phyloP scores from a whole-genome alignment of 2,113 vertebrate genomes.

The Heloderma charlesbogerti region DNA sequence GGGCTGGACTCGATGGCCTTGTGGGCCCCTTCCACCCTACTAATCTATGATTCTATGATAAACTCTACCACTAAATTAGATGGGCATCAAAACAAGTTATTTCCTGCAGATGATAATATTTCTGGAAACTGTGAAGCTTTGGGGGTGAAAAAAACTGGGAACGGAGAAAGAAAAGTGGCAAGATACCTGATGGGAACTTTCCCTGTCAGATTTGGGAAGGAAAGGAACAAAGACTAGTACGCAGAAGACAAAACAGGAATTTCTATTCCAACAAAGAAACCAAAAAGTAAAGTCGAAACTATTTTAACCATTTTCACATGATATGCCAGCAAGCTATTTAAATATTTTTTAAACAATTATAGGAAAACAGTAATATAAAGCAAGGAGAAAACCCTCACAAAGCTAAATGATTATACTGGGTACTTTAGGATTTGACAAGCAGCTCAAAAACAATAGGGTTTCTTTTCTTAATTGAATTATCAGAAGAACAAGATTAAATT shows the following conservation, averaged over 20 bases:
- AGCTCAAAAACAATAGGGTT: constrained; percentile 54
- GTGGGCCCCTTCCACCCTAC: too few species aligned
- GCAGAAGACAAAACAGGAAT: constrained; percentile 35
- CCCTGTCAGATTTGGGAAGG: constrained; percentile 34
- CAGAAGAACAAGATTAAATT: constrained; percentile 51
- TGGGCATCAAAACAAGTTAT: not conserved
- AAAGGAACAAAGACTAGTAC: not conserved
- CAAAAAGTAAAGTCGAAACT: constrained; percentile 23
- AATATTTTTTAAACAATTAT: constrained; percentile 30
- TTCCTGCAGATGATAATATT: not conserved
- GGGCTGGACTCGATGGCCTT: too few species aligned
- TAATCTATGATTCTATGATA: too few species aligned
- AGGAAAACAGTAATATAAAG: constrained; percentile 9
- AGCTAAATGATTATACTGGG: constrained; percentile 47
- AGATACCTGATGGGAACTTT: not conserved
- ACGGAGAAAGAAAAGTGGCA: constrained; percentile 19
- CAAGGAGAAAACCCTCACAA: not conserved
- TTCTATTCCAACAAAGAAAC: constrained; percentile 31
- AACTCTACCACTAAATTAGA: not conserved
- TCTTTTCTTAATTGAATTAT: constrained; percentile 61
- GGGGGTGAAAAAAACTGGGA: not conserved
- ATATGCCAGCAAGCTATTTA: constrained; percentile 10
- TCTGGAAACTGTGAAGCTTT: not conserved
- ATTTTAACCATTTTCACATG: not conserved
- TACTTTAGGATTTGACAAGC: constrained; percentile 47